These are phyloP conservation scores for Drosophila leontia DNA, from an alignment of 1,140 invertebrate genomes.

Conservation along the genomic window DNA sequence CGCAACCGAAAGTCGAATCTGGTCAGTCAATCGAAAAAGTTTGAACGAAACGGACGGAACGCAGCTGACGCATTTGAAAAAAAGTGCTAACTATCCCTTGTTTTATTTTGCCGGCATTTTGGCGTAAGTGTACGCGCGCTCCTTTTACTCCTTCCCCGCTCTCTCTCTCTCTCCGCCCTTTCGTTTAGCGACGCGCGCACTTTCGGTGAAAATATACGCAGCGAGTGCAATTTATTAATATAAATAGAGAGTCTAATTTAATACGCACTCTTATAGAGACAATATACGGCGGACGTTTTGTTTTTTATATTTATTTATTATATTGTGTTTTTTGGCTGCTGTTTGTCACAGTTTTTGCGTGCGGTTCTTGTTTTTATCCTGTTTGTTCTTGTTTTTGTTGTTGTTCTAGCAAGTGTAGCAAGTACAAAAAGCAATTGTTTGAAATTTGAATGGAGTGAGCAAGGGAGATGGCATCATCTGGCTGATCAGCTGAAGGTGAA, in stretches of 20 bases:
- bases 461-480: constrained; percentile 23
- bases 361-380: constrained; percentile 4
- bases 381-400: background rate
- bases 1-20: constrained; percentile 26
- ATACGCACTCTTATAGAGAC: constrained; percentile 23
- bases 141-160: constrained; percentile 7
- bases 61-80: constrained; percentile 13
- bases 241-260: constrained; percentile 40
- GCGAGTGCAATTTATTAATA: constrained; percentile 49
- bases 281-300: background rate
- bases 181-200: constrained; percentile 37
- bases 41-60: constrained; percentile 30
- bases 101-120: constrained; percentile 46
- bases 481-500: constrained; percentile 51
- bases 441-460: constrained; percentile 32
- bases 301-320: background rate
- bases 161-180: background rate
- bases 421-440: constrained; percentile 31
- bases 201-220: constrained; percentile 26
- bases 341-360: background rate
- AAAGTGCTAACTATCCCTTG: constrained; percentile 21
- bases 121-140: constrained; percentile 49
- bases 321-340: background rate
- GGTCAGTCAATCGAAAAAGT: constrained; percentile 32
- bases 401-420: constrained; percentile 23